Percentiles rank a stretch among this genome's conserved stretches.
Conservation (phyloP, 2,888 invertebrate genomes). For the Chloroclystis v-ata region DNA sequence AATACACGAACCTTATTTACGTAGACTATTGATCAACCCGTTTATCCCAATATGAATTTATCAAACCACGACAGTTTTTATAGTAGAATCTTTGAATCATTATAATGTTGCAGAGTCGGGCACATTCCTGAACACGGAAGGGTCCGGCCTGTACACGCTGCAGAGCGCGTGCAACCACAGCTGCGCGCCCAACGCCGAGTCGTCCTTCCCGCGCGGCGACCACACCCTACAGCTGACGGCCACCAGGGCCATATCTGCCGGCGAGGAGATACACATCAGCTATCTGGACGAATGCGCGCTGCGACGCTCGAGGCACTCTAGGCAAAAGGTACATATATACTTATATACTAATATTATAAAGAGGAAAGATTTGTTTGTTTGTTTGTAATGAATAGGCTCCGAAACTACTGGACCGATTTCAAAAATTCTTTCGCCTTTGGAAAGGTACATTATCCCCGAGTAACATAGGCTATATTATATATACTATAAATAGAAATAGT, state of each 20-base stretch:
- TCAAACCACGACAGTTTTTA: too few species aligned
- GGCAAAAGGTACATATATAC: conserved; percentile 82
- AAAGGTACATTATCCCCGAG: too few species aligned
- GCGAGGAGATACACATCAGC: conserved; percentile 93
- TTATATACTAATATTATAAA: background rate
- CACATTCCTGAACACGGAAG: conserved; percentile 93
- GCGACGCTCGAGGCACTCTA: conserved; percentile 88
- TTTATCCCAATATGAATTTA: too few species aligned
- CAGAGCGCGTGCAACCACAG: conserved; percentile 96
- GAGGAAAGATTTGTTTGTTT: too few species aligned
- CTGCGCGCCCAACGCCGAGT: conserved; percentile 92
- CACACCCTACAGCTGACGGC: conserved; percentile 86
- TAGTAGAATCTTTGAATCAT: too few species aligned
- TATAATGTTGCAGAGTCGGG: conserved; percentile 75
- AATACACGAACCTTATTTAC: too few species aligned
- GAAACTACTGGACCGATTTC: too few species aligned
- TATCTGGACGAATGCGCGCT: conserved; percentile 92
- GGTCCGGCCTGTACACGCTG: conserved; percentile 90
- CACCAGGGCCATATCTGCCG: conserved; percentile 82
- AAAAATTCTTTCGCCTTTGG: too few species aligned
- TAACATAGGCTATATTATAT: too few species aligned
- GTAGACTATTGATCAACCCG: too few species aligned
- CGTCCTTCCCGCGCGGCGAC: conserved; percentile 90
- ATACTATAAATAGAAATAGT: too few species aligned
- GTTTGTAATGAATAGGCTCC: too few species aligned